These are phyloP conservation scores for Bagarius yarrelli DNA, from an alignment of 2,113 vertebrate genomes.

Conservation along the genomic window DNA sequence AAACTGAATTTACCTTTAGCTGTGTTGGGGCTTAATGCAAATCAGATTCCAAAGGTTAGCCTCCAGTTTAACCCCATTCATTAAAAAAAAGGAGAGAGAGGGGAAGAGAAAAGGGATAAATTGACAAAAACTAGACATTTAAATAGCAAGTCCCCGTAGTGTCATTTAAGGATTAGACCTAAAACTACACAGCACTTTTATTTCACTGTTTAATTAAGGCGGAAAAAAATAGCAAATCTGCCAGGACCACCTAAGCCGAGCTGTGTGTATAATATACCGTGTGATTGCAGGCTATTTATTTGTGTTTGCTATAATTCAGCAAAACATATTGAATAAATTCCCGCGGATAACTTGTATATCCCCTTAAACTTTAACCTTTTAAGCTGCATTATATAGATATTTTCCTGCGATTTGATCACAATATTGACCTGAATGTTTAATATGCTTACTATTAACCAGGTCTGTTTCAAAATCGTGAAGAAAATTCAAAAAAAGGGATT, in stretches of 20 bases:
- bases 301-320: slow-evolving; percentile 53
- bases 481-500: slow-evolving; percentile 5
- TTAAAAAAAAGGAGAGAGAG: slow-evolving; percentile 15
- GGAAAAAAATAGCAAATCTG: slow-evolving; percentile 39
- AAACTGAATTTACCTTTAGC: slow-evolving; percentile 42
- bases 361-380: neutral
- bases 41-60: slow-evolving; percentile 38
- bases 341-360: neutral
- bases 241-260: slow-evolving; percentile 26
- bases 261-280: slow-evolving; percentile 54
- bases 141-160: slow-evolving; percentile 41
- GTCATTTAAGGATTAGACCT: slow-evolving; percentile 52
- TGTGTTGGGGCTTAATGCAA: slow-evolving; percentile 34
- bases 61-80: slow-evolving; percentile 39
- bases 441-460: neutral
- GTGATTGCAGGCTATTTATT: slow-evolving; percentile 48
- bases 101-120: slow-evolving; percentile 3
- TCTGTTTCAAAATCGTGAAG: neutral
- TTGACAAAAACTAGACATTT: slow-evolving; percentile 48
- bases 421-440: neutral
- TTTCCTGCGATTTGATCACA: neutral
- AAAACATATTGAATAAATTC: neutral
- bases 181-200: slow-evolving; percentile 44
- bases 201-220: slow-evolving; percentile 52
- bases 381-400: neutral